Evolutionary conservation across 2,797 vertebrate genomes (phyloP).

Genomic region (Galagoides demidoff): DNA sequence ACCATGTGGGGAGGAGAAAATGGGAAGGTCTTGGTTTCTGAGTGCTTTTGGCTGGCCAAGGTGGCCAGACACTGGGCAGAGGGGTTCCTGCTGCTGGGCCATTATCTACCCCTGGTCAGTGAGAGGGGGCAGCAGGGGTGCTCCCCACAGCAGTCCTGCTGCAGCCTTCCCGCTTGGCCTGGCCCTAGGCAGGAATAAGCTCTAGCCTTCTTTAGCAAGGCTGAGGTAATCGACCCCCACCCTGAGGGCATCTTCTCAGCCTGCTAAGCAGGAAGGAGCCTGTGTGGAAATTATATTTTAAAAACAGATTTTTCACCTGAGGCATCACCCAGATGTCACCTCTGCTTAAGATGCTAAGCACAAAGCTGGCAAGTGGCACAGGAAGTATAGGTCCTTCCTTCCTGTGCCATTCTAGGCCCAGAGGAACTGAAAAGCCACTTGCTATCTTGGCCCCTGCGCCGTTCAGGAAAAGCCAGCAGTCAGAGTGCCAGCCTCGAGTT

Average conservation of each 20-base stretch:
- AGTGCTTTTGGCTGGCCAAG: constrained; percentile 39
- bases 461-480: neutral
- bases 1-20: constrained; percentile 71
- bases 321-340: constrained; percentile 59
- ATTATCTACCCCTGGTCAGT: neutral
- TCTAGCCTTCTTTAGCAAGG: neutral
- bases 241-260: constrained; percentile 2
- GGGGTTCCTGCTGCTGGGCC: neutral
- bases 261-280: constrained; percentile 38
- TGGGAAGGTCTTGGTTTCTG: constrained; percentile 53
- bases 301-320: constrained; percentile 81
- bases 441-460: neutral
- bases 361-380: constrained; percentile 20
- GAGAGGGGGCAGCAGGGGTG: constrained; percentile 11
- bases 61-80: neutral
- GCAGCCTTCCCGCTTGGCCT: neutral
- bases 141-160: constrained; percentile 41
- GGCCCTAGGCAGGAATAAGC: neutral
- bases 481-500: neutral
- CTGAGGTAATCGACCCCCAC: neutral
- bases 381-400: constrained; percentile 54
- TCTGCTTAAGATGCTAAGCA: constrained; percentile 53
- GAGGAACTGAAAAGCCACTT: constrained; percentile 21
- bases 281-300: constrained; percentile 38
- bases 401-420: constrained; percentile 36